A percentile compares a stretch with the other conserved stretches of the same genome.
Evolutionary conservation across 1,140 invertebrate species (phyloP).

Genomic region (Anthonomus grandis): DNA sequence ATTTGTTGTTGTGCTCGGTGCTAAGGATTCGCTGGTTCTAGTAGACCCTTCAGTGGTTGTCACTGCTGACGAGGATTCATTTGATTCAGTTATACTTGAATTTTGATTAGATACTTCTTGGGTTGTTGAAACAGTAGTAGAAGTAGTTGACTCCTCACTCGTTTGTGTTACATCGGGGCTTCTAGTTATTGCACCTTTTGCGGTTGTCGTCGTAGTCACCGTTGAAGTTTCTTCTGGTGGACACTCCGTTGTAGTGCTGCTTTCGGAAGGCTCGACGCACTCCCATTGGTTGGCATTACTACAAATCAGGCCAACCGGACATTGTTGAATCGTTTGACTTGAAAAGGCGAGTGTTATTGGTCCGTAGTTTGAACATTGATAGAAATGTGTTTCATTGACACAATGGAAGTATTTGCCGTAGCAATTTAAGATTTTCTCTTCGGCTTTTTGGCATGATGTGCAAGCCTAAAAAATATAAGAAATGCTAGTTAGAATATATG

Average conservation of each 20-base stretch:
- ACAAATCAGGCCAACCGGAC: constrained; percentile 30
- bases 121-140: not conserved
- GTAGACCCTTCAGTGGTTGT: not conserved
- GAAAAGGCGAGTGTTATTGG: constrained; percentile 25
- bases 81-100: not conserved
- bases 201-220: not conserved
- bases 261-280: constrained; percentile 25
- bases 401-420: constrained; percentile 29
- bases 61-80: not conserved
- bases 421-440: constrained; percentile 27
- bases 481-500: no score
- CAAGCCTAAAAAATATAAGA: no score
- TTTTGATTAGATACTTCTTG: not conserved
- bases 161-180: not conserved
- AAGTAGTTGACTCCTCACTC: not conserved
- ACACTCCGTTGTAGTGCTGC: constrained; percentile 24
- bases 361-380: constrained; percentile 32
- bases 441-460: constrained; percentile 12
- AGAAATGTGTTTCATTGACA: constrained; percentile 30
- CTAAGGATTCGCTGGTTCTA: not conserved
- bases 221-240: constrained; percentile 1
- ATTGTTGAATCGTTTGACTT: constrained; percentile 24
- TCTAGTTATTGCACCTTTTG: not conserved
- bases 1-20: not conserved
- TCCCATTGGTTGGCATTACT: constrained; percentile 23